Percentiles rank a stretch among this genome's conserved stretches.
Evolutionary conservation across 2,888 invertebrate genomes (phyloP).

Genomic region (Iphiclides podalirius): DNA sequence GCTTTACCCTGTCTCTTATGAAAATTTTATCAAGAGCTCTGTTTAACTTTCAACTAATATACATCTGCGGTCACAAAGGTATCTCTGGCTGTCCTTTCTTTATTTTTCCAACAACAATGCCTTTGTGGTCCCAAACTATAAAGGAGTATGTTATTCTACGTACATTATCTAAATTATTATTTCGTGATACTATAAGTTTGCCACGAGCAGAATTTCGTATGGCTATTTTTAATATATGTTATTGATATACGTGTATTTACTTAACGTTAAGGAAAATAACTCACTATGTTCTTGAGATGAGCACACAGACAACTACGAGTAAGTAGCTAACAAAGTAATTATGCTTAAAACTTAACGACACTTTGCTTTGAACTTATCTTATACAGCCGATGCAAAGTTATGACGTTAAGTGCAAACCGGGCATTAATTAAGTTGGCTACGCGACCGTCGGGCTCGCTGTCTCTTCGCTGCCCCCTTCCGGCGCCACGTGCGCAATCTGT

Average conservation of each 20-base stretch:
- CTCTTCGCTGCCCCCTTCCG: conserved; percentile 27
- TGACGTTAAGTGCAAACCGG: conserved; percentile 15
- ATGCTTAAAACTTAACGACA: too few relatives aligned
- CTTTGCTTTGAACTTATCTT: too few relatives aligned
- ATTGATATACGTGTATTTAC: too few relatives aligned
- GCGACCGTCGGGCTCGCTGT: conserved; percentile 28
- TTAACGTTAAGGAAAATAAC: too few relatives aligned
- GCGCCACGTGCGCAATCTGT: conserved; percentile 38
- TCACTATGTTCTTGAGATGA: too few relatives aligned
- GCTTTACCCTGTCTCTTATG: conserved; percentile 58
- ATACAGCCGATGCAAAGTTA: conserved; percentile 17
- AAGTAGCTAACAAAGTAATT: too few relatives aligned
- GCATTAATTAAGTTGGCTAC: conserved; percentile 34
- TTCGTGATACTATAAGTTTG: too few relatives aligned
- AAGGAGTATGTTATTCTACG: not conserved
- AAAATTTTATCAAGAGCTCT: conserved; percentile 52
- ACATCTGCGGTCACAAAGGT: conserved; percentile 20
- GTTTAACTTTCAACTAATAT: conserved; percentile 30
- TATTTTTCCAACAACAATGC: conserved; percentile 2
- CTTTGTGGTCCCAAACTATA: conserved; percentile 1
- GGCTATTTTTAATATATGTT: too few relatives aligned
- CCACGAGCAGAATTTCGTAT: too few relatives aligned
- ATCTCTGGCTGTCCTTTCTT: conserved; percentile 15
- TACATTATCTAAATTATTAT: not conserved
- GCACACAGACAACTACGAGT: too few relatives aligned